A percentile compares a stretch with the other conserved stretches of the same genome.
These are phyloP conservation scores for Solenopsis invicta DNA, from an alignment of 1,140 invertebrate species.

Conservation along the genomic window DNA sequence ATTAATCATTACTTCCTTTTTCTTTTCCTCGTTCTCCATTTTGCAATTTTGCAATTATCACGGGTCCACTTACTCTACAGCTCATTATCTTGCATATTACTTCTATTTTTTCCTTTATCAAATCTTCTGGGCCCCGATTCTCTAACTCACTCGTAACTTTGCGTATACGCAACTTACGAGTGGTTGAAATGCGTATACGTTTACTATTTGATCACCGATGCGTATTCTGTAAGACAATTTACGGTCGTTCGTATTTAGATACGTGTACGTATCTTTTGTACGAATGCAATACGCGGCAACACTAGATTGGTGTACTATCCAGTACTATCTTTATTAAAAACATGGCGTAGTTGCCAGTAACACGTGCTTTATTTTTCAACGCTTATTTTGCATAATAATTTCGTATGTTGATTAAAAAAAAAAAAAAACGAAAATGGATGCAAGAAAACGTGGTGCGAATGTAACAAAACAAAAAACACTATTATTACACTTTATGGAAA, in stretches of 20 bases:
- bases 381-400: no score
- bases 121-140: no score
- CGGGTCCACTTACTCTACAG: no score
- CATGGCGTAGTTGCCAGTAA: no score
- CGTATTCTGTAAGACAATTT: slow-evolving; percentile 21
- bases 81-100: no score
- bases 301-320: slow-evolving; percentile 14
- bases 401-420: not conserved
- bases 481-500: slow-evolving; percentile 18
- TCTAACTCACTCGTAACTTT: no score
- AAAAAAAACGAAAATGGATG: no score
- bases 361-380: no score
- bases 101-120: no score
- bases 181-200: slow-evolving; percentile 12
- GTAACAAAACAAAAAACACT: slow-evolving; percentile 21
- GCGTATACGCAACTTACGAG: slow-evolving; percentile 11
- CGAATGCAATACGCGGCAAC: slow-evolving; percentile 8
- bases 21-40: no score
- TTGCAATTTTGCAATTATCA: no score
- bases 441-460: not conserved
- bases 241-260: slow-evolving; percentile 1
- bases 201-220: not conserved
- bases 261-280: slow-evolving; percentile 6
- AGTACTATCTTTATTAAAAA: slow-evolving; percentile 10
- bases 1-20: no score